Evolutionary conservation across 1,140 invertebrate species (phyloP).

Genomic region (Macrotrachela quadricornifera): DNA sequence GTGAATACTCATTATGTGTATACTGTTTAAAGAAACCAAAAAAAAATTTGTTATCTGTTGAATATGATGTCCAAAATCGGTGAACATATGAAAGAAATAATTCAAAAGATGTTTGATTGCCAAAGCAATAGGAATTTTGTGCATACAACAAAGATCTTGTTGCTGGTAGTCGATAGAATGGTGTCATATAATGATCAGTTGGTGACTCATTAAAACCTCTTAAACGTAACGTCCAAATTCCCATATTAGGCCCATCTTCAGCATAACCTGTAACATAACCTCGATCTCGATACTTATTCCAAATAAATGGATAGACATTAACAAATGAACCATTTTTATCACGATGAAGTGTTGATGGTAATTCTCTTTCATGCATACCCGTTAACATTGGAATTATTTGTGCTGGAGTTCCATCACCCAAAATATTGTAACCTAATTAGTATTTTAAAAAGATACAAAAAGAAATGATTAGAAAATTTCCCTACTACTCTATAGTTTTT

Average conservation of each 20-base stretch:
- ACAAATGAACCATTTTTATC: constrained; percentile 45
- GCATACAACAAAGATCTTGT: neutral
- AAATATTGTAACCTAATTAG: constrained; percentile 22
- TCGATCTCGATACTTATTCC: constrained; percentile 25
- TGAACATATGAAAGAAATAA: neutral
- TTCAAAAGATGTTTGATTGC: neutral
- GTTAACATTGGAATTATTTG: constrained; percentile 49
- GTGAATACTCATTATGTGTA: constrained; percentile 8
- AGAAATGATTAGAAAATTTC: too few species aligned
- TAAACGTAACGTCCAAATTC: constrained; percentile 70
- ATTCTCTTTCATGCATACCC: constrained; percentile 56
- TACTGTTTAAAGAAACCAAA: constrained; percentile 7
- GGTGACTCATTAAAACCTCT: constrained; percentile 61
- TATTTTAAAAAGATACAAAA: too few species aligned
- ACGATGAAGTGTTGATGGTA: constrained; percentile 59
- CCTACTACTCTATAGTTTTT: too few species aligned
- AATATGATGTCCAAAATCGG: constrained; percentile 2
- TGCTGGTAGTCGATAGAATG: constrained; percentile 37
- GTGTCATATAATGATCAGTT: constrained; percentile 68
- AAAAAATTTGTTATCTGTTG: constrained; percentile 2
- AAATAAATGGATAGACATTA: constrained; percentile 43
- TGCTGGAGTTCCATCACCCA: constrained; percentile 10
- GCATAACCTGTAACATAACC: constrained; percentile 53
- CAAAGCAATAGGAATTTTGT: constrained; percentile 1
- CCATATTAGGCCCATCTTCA: constrained; percentile 59